These are phyloP conservation scores for Bryconaethiops microstoma DNA, from an alignment of 2,797 vertebrate genomes.

Conservation along the genomic window DNA sequence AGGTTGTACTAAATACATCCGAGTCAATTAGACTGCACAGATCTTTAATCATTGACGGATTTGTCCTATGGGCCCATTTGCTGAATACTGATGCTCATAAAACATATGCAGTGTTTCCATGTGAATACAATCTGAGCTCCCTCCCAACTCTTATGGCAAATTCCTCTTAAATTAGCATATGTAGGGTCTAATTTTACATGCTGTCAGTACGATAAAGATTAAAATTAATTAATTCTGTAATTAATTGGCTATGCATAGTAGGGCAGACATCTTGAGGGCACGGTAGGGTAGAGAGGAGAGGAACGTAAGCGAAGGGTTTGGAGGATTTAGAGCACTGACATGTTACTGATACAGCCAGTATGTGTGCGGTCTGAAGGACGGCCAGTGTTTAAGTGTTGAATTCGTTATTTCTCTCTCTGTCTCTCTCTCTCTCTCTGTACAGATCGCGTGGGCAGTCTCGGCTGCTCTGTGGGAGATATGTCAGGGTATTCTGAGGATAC, in stretches of 20 bases:
- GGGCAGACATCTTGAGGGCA: slow-evolving; percentile 75
- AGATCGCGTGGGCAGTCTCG: slow-evolving; percentile 13
- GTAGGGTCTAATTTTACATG: slow-evolving; percentile 75
- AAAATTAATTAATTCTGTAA: slow-evolving; percentile 83
- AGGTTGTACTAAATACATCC: too few relatives aligned
- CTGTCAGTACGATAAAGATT: slow-evolving; percentile 78
- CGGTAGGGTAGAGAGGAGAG: slow-evolving; percentile 13
- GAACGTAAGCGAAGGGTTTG: slow-evolving; percentile 12
- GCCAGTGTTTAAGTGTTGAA: slow-evolving; percentile 7
- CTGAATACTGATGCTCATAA: slow-evolving; percentile 12
- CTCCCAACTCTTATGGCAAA: slow-evolving; percentile 43
- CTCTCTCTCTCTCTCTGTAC: slow-evolving; percentile 7
- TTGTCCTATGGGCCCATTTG: slow-evolving; percentile 14
- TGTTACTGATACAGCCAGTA: neutral
- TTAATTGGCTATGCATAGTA: slow-evolving; percentile 74
- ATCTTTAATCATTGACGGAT: slow-evolving; percentile 9
- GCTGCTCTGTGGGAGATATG: slow-evolving; percentile 11
- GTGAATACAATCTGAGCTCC: slow-evolving; percentile 59
- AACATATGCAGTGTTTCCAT: slow-evolving; percentile 34
- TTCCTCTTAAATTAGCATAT: slow-evolving; percentile 68
- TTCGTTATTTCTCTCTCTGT: slow-evolving; percentile 17
- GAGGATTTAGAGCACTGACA: neutral
- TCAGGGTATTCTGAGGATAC: slow-evolving; percentile 39
- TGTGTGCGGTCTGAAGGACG: slow-evolving; percentile 7
- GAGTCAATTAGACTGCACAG: neutral